These are phyloP conservation scores for Lasioglossum oenotherae DNA, from an alignment of 2,888 invertebrate genomes.

Conservation along the genomic window DNA sequence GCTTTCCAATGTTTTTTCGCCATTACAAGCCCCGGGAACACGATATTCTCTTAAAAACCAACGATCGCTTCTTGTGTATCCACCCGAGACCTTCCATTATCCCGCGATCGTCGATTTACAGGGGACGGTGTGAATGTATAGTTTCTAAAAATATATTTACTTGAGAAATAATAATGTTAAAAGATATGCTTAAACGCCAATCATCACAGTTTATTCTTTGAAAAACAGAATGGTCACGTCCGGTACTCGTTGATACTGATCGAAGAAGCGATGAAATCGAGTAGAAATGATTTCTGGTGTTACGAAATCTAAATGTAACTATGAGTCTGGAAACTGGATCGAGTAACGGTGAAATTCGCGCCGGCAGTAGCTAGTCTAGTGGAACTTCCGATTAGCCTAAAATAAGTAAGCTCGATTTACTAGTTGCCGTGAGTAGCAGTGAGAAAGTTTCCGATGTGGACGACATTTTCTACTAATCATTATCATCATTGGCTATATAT, in stretches of 20 bases:
- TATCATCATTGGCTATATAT: not conserved
- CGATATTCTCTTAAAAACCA: slow-evolving; percentile 20
- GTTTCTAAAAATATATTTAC: too few species aligned
- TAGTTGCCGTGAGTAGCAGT: slow-evolving; percentile 22
- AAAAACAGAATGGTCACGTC: not conserved
- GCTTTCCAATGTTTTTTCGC: slow-evolving; percentile 10
- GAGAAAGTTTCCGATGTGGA: slow-evolving; percentile 13
- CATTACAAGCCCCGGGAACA: not conserved
- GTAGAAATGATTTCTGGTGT: slow-evolving; percentile 65
- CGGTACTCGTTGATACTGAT: not conserved
- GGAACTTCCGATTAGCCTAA: slow-evolving; percentile 64
- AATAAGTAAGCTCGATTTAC: slow-evolving; percentile 29
- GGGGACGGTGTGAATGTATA: not conserved
- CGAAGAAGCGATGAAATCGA: not conserved
- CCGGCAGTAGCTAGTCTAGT: slow-evolving; percentile 55
- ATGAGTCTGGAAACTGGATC: slow-evolving; percentile 71
- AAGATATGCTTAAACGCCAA: not conserved
- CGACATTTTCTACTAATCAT: not conserved
- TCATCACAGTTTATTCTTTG: not conserved
- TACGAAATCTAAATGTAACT: slow-evolving; percentile 43
- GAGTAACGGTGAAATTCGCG: slow-evolving; percentile 73
- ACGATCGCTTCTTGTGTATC: not conserved
- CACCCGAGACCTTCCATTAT: not conserved
- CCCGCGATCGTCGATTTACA: not conserved
- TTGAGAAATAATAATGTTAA: too few species aligned